Conservation (phyloP, 2,797 vertebrate species). For the Rhabdophis nuchalis region DNA sequence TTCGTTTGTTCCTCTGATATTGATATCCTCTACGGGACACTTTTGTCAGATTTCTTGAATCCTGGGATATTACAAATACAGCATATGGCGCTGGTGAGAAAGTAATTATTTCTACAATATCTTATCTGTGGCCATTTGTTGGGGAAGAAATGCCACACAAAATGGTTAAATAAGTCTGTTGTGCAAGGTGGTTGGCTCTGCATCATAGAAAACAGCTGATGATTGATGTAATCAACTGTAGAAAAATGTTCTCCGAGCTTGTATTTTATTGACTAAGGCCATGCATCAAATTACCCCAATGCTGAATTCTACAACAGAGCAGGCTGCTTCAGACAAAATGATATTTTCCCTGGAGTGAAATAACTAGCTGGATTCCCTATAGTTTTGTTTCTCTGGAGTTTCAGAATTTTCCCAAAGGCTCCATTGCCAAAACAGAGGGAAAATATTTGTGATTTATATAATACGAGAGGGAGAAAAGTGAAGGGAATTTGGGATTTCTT, state of each 20-base stretch:
- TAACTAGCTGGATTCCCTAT: background rate
- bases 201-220: background rate
- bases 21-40: constrained; percentile 50
- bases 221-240: background rate
- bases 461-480: background rate
- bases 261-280: background rate
- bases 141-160: constrained; percentile 18
- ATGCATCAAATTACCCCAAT: background rate
- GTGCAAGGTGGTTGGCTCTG: background rate
- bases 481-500: background rate
- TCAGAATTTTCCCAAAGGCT: background rate
- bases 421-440: background rate
- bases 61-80: constrained; percentile 47
- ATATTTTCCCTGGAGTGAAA: background rate
- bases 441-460: background rate
- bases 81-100: constrained; percentile 60
- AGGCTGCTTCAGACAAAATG: background rate
- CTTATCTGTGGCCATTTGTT: constrained; percentile 45
- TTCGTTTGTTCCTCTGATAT: constrained; percentile 52
- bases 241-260: background rate
- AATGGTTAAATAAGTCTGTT: constrained; percentile 31
- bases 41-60: constrained; percentile 51
- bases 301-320: background rate
- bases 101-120: constrained; percentile 57
- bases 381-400: background rate